A percentile compares a stretch with the other conserved stretches of the same genome.
Conservation (phyloP, 2,113 vertebrate genomes). For the Quiscalus mexicanus region DNA sequence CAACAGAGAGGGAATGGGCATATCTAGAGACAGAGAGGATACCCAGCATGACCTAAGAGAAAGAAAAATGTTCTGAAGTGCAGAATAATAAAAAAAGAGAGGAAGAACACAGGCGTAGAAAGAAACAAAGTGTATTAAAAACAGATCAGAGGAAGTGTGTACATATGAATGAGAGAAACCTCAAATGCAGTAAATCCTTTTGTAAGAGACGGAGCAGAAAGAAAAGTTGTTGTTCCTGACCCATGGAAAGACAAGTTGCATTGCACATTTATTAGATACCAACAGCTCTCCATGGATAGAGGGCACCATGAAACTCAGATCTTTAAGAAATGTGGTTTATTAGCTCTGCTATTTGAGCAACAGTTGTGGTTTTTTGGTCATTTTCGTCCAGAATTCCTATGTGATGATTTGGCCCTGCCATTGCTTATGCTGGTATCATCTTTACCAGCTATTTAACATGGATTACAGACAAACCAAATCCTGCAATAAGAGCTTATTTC, state of each 20-base stretch:
- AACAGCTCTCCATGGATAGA: background rate
- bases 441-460: background rate
- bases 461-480: background rate
- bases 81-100: background rate
- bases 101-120: background rate
- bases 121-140: background rate
- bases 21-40: background rate
- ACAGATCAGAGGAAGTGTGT: background rate
- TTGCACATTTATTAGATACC: fast-evolving
- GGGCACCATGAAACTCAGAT: background rate
- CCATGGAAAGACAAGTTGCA: background rate
- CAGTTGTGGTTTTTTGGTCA: fast-evolving
- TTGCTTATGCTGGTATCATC: background rate
- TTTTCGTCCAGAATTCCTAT: background rate
- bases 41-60: background rate
- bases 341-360: background rate
- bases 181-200: background rate
- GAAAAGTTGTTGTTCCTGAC: background rate
- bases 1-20: background rate
- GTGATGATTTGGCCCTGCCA: background rate
- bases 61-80: background rate
- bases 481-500: background rate
- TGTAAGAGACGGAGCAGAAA: background rate
- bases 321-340: background rate
- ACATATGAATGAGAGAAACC: background rate